These are phyloP conservation scores for Colinus virginianus DNA, from an alignment of 2,113 vertebrate species.

Conservation along the genomic window DNA sequence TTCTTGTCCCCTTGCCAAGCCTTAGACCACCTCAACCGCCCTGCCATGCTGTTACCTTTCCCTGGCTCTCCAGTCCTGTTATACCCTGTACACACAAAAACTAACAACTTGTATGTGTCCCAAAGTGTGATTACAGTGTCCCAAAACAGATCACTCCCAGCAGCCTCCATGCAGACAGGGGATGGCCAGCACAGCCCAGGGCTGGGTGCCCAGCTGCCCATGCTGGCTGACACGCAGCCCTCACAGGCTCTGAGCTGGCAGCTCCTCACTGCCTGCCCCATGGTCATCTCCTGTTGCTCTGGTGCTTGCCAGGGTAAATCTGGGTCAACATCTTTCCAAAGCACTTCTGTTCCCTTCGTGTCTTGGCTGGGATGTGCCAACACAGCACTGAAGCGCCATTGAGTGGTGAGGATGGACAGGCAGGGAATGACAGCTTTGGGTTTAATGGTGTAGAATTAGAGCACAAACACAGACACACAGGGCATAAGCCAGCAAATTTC, in stretches of 20 bases:
- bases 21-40: background rate
- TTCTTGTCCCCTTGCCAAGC: background rate
- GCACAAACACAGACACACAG: background rate
- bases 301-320: constrained; percentile 34
- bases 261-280: accelerated
- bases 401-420: background rate
- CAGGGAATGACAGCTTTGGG: background rate
- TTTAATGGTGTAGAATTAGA: background rate
- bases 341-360: constrained; percentile 29
- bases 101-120: background rate
- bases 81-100: background rate
- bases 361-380: background rate
- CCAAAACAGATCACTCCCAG: background rate
- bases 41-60: background rate
- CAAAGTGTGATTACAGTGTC: background rate
- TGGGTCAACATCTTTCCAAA: constrained; percentile 39
- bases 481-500: background rate
- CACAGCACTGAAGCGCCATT: constrained; percentile 1
- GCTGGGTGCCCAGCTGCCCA: background rate
- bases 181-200: background rate
- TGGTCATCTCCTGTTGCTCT: background rate
- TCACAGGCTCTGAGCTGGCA: constrained; percentile 25
- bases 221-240: background rate
- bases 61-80: background rate
- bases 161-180: background rate